A percentile compares a stretch with the other conserved stretches of the same genome.
Evolutionary conservation across 2,888 invertebrate species (phyloP).

Genomic region (Andrena praecox): DNA sequence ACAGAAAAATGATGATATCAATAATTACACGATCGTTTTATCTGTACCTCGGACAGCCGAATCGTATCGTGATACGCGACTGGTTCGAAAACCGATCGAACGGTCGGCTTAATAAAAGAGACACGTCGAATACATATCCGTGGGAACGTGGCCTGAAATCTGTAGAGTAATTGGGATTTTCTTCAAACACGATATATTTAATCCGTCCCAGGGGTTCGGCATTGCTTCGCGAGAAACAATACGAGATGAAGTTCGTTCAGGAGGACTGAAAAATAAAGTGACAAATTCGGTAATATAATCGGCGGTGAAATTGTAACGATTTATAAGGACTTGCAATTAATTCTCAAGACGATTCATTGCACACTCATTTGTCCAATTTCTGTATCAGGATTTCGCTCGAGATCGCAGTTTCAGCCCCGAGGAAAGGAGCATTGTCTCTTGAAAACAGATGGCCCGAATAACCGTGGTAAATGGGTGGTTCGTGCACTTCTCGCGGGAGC

Average conservation of each 20-base stretch:
- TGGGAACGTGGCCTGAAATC: neutral
- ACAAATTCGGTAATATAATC: neutral
- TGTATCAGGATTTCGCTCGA: neutral
- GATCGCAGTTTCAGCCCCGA: neutral
- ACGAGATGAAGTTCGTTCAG: neutral
- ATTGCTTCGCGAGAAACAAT: neutral
- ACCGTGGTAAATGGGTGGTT: neutral
- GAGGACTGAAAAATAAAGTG: neutral
- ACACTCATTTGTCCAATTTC: neutral
- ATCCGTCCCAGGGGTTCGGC: neutral
- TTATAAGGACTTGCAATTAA: no score
- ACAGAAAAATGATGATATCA: neutral
- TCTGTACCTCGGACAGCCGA: neutral
- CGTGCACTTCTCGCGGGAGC: neutral
- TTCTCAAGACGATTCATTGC: no score
- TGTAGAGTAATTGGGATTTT: conserved; percentile 10
- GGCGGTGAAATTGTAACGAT: no score
- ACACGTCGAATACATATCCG: neutral
- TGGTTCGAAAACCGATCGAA: neutral
- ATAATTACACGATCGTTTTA: neutral
- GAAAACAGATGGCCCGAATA: neutral
- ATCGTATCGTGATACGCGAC: neutral
- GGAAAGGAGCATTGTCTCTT: neutral
- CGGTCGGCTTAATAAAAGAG: neutral
- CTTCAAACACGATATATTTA: conserved; percentile 4